Conservation (phyloP, 1,140 invertebrate genomes). For the Lamellibrachia luymesi region DNA sequence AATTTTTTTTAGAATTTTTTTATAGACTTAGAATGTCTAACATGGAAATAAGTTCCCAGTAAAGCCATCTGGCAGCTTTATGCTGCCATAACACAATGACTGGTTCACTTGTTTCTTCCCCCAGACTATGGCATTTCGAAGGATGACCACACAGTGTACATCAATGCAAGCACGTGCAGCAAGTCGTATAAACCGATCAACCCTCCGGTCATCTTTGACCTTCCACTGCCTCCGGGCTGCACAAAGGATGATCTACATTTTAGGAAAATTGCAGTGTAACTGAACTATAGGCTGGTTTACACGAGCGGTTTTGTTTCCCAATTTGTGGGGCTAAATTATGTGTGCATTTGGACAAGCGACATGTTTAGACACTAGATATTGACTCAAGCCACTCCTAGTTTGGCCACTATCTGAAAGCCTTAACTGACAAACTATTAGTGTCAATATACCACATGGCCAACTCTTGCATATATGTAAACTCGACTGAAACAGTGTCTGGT, state of each 20-base stretch:
- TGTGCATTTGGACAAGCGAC: too few species aligned
- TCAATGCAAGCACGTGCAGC: conserved; percentile 83
- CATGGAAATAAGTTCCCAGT: too few species aligned
- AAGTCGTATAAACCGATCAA: conserved; percentile 76
- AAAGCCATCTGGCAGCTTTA: background rate
- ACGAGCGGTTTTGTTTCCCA: too few species aligned
- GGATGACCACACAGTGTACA: conserved; percentile 78
- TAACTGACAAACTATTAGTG: background rate
- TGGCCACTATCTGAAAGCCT: too few species aligned
- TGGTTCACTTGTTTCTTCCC: conserved; percentile 9
- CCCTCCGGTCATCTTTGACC: conserved; percentile 79
- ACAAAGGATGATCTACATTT: conserved; percentile 29
- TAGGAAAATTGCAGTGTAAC: background rate
- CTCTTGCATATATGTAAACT: background rate
- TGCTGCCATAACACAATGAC: background rate
- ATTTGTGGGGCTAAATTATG: too few species aligned
- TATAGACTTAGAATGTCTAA: too few species aligned
- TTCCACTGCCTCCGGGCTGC: conserved; percentile 65
- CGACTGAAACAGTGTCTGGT: background rate
- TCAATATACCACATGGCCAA: background rate
- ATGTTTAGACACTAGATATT: background rate
- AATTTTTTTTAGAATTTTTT: too few species aligned
- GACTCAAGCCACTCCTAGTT: background rate
- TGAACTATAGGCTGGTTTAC: background rate
- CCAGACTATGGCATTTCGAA: conserved; percentile 62